These are phyloP conservation scores for Endomychus coccineus DNA, from an alignment of 2,888 invertebrate species.

Conservation along the genomic window DNA sequence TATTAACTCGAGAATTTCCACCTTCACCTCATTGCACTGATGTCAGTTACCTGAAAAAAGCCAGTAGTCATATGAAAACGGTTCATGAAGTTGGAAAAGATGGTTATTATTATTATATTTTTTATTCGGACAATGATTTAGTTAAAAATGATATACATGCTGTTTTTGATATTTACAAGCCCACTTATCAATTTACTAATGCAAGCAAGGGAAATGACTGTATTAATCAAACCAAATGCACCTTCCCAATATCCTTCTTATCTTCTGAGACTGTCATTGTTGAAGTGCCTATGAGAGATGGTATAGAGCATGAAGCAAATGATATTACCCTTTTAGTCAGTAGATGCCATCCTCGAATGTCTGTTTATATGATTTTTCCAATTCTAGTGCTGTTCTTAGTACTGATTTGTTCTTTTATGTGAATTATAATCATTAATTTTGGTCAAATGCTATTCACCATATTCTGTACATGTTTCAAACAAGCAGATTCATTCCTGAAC, in stretches of 20 bases:
- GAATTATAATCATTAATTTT: slow-evolving; percentile 33
- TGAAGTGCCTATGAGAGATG: slow-evolving; percentile 75
- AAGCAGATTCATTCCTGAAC: too few relatives aligned
- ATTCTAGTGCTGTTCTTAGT: slow-evolving; percentile 67
- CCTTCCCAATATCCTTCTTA: slow-evolving; percentile 62
- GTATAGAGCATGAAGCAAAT: slow-evolving; percentile 68
- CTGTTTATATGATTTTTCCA: slow-evolving; percentile 73
- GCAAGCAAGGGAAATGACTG: slow-evolving; percentile 60
- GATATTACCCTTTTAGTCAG: slow-evolving; percentile 66
- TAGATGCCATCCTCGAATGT: slow-evolving; percentile 71
- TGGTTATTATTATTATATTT: slow-evolving; percentile 84
- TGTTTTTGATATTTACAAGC: slow-evolving; percentile 77
- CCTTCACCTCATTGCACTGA: slow-evolving; percentile 61
- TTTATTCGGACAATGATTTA: slow-evolving; percentile 79
- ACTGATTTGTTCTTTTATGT: slow-evolving; percentile 75
- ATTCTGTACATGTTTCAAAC: too few relatives aligned
- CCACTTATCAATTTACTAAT: slow-evolving; percentile 71
- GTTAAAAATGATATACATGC: slow-evolving; percentile 75
- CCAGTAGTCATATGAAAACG: slow-evolving; percentile 53
- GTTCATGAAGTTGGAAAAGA: slow-evolving; percentile 65
- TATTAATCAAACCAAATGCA: slow-evolving; percentile 69
- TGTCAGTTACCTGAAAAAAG: slow-evolving; percentile 61
- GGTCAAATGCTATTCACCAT: too few relatives aligned
- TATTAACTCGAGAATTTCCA: slow-evolving; percentile 65
- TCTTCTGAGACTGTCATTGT: slow-evolving; percentile 76